Percentiles rank a stretch among this genome's conserved stretches.
Conservation (phyloP, 2,888 invertebrate species). For the Stratiomys singularior region DNA sequence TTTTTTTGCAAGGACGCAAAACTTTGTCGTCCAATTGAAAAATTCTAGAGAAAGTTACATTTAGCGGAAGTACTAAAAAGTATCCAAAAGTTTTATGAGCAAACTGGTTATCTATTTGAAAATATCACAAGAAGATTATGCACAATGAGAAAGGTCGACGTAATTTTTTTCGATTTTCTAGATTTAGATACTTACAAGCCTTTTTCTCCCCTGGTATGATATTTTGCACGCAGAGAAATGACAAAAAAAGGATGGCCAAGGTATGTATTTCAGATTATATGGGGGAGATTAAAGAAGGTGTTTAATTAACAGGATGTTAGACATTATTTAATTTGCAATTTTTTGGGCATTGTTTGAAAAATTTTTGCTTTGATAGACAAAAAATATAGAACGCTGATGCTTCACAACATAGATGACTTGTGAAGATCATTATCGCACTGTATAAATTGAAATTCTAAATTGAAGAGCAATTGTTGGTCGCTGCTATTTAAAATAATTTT, state of each 20-base stretch:
- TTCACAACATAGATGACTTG: too few species aligned
- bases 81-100: constrained; percentile 47
- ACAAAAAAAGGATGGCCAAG: background rate
- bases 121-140: constrained; percentile 24
- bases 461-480: too few species aligned
- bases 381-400: too few species aligned
- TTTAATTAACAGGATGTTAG: constrained; percentile 29
- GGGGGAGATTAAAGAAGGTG: constrained; percentile 20
- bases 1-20: constrained; percentile 7
- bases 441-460: too few species aligned
- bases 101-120: constrained; percentile 46
- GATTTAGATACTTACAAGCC: background rate
- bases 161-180: background rate
- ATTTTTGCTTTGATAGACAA: too few species aligned
- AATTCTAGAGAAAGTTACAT: constrained; percentile 31
- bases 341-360: too few species aligned
- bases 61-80: constrained; percentile 43
- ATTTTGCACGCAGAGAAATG: background rate
- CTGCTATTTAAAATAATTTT: too few species aligned
- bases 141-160: constrained; percentile 29
- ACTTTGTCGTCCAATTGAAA: constrained; percentile 16
- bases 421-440: too few species aligned
- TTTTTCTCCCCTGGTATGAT: background rate
- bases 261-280: background rate
- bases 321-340: too few species aligned